Evolutionary conservation across 2,113 vertebrate species (phyloP).

Genomic region (Lasiurus borealis): DNA sequence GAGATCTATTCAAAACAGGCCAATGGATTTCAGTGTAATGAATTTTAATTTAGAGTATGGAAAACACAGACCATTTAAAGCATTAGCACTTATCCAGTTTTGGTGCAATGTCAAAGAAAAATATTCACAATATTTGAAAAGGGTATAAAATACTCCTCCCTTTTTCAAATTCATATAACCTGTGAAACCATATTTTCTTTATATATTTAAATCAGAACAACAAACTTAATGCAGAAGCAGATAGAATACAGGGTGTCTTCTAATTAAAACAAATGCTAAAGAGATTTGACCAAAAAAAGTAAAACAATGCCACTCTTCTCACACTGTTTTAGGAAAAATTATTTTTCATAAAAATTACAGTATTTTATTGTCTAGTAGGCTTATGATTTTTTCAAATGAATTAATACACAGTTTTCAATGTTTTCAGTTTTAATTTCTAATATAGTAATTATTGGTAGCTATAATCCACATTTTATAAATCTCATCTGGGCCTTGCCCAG

Average conservation of each 20-base stretch:
- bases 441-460: background rate
- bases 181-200: background rate
- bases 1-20: background rate
- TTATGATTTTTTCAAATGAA: background rate
- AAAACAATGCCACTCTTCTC: background rate
- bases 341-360: background rate
- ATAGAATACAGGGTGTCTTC: background rate
- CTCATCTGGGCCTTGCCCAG: too few relatives aligned
- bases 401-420: background rate
- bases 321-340: background rate
- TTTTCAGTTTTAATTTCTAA: conserved; percentile 10
- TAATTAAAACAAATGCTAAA: background rate
- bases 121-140: background rate
- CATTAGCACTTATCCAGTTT: background rate
- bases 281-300: background rate
- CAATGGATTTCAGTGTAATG: background rate
- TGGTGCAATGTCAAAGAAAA: background rate
- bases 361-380: background rate
- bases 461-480: background rate
- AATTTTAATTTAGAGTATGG: background rate
- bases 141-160: background rate
- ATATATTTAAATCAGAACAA: background rate
- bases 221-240: background rate
- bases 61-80: background rate
- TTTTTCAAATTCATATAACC: background rate